These are phyloP conservation scores for Odocoileus hemionus DNA, from an alignment of 2,113 vertebrate genomes.

Conservation along the genomic window DNA sequence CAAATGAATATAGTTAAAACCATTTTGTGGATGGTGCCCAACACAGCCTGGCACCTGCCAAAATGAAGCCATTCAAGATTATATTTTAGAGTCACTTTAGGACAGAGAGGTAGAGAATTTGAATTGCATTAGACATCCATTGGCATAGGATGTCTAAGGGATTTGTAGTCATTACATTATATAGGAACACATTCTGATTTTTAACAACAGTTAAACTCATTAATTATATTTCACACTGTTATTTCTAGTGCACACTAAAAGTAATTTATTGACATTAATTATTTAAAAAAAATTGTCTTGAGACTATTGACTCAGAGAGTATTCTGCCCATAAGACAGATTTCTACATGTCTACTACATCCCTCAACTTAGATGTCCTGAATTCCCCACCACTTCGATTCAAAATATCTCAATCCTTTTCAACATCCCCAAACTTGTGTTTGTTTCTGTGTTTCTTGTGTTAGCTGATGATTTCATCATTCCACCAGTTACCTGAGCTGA, in stretches of 20 bases:
- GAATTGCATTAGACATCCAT: neutral
- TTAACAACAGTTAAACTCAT: neutral
- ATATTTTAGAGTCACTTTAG: neutral
- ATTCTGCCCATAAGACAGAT: neutral
- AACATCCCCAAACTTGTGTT: neutral
- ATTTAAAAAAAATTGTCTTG: neutral
- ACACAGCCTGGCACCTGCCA: neutral
- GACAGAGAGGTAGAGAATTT: neutral
- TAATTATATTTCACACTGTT: neutral
- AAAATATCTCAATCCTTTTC: neutral
- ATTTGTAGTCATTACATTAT: neutral
- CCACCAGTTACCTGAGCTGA: neutral
- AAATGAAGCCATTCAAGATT: neutral
- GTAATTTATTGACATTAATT: slow-evolving; percentile 16
- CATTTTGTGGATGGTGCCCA: neutral
- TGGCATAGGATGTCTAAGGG: neutral
- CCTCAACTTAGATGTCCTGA: neutral
- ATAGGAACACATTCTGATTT: neutral
- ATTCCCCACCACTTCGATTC: neutral
- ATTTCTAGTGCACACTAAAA: neutral
- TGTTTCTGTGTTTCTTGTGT: neutral
- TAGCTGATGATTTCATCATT: neutral
- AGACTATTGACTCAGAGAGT: neutral
- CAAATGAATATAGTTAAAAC: neutral
- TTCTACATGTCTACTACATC: neutral